Evolutionary conservation across 2,113 vertebrate genomes (phyloP).

Genomic region (Pogonocichla stellata): DNA sequence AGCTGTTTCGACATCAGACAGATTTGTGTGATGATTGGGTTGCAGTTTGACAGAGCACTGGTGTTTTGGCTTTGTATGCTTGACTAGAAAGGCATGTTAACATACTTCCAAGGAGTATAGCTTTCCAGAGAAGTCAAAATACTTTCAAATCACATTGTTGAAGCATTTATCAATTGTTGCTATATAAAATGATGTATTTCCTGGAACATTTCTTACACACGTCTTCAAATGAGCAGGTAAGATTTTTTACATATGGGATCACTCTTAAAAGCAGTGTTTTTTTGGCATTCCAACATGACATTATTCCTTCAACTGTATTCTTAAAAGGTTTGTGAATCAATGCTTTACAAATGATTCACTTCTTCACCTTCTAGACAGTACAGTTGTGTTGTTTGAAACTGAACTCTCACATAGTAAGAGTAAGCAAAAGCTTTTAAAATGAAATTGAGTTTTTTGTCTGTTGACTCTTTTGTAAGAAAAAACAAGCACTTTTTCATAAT

Average conservation of each 20-base stretch:
- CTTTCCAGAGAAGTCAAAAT: constrained; percentile 32
- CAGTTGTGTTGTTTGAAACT: background rate
- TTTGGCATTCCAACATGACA: background rate
- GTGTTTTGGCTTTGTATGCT: background rate
- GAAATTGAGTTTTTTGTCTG: background rate
- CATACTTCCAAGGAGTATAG: constrained; percentile 6
- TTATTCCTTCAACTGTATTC: background rate
- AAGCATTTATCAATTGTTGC: background rate
- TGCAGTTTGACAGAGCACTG: background rate
- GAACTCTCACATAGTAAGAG: background rate
- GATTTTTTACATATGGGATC: background rate
- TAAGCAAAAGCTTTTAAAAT: background rate
- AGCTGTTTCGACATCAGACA: background rate
- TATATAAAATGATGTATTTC: background rate
- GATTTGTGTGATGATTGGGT: background rate
- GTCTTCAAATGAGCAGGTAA: background rate
- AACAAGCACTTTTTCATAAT: background rate
- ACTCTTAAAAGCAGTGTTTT: background rate
- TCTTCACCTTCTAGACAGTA: background rate
- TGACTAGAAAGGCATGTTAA: constrained; percentile 11
- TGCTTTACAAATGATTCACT: background rate
- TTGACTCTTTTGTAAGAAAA: background rate
- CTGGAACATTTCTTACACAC: background rate
- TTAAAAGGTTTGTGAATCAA: background rate
- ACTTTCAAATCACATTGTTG: background rate